These are phyloP conservation scores for Craterocephalus amniculus DNA, from an alignment of 2,797 vertebrate species.

Conservation along the genomic window DNA sequence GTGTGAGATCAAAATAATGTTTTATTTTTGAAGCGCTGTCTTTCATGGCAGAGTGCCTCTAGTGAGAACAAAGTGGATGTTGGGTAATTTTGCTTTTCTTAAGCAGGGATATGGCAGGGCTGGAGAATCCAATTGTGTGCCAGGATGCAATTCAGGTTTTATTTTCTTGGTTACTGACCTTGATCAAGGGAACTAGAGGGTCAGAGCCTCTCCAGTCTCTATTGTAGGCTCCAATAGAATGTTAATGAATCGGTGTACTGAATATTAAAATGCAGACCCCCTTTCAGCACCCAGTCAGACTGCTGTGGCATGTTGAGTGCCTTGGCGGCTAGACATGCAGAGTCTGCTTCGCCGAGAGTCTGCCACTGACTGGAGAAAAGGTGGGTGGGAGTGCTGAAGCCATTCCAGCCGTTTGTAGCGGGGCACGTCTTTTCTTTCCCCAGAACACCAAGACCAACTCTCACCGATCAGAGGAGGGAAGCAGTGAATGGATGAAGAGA, in stretches of 20 bases:
- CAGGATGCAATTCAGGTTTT: conserved; percentile 80
- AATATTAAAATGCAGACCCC: conserved; percentile 81
- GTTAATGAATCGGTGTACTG: conserved; percentile 82
- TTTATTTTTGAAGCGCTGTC: conserved; percentile 69
- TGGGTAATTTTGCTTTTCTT: conserved; percentile 69
- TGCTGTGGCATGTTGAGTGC: conserved; percentile 83
- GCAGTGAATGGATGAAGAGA: conserved; percentile 52
- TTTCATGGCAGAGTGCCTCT: conserved; percentile 73
- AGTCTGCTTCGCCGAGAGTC: conserved; percentile 61
- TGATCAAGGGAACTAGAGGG: conserved; percentile 81
- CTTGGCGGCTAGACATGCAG: conserved; percentile 76
- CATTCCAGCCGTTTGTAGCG: conserved; percentile 63
- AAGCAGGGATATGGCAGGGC: conserved; percentile 59
- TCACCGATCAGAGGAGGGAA: conserved; percentile 46
- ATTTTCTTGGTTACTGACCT: conserved; percentile 86
- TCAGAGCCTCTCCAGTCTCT: conserved; percentile 82
- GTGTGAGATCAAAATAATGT: conserved; percentile 73
- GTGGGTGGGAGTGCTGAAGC: conserved; percentile 60
- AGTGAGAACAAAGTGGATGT: conserved; percentile 76
- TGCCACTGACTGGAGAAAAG: conserved; percentile 51
- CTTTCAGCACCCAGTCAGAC: conserved; percentile 78
- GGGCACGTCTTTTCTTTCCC: conserved; percentile 68
- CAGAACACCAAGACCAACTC: conserved; percentile 28
- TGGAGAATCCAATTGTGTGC: conserved; percentile 70
- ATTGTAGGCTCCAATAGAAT: conserved; percentile 82